Evolutionary conservation across 1,140 invertebrate species (phyloP).

Genomic region (Tetramorium parvispinum): DNA sequence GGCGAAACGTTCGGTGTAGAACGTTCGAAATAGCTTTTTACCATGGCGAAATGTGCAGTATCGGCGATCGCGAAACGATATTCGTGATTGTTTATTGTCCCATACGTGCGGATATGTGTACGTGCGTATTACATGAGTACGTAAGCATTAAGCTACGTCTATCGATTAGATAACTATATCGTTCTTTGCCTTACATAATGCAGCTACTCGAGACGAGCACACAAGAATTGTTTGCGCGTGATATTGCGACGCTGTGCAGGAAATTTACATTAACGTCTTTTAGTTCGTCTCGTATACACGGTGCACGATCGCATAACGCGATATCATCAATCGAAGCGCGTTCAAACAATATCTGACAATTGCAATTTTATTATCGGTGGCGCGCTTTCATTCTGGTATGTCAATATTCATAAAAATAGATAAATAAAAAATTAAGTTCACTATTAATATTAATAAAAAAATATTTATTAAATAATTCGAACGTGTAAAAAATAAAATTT

Average conservation of each 20-base stretch:
- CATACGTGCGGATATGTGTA: too few species aligned
- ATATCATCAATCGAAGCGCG: conserved; percentile 21
- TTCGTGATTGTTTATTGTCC: background rate
- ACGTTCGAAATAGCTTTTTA: conserved; percentile 11
- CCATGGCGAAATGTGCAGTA: background rate
- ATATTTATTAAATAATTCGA: conserved; percentile 14
- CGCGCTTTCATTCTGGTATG: too few species aligned
- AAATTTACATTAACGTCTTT: conserved; percentile 58
- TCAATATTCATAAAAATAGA: conserved; percentile 20
- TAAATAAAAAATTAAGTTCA: background rate
- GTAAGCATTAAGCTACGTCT: conserved; percentile 34
- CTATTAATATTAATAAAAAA: conserved; percentile 9
- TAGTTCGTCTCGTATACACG: conserved; percentile 4
- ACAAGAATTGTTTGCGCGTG: conserved; percentile 39
- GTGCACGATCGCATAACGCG: background rate
- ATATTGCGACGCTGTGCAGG: conserved; percentile 36
- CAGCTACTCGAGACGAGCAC: conserved; percentile 48
- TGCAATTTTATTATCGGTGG: conserved; percentile 22
- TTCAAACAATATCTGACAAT: background rate
- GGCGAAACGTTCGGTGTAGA: background rate
- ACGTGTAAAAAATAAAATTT: background rate
- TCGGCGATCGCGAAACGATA: background rate
- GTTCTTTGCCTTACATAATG: conserved; percentile 51
- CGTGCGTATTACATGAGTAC: background rate
- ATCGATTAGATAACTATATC: conserved; percentile 57